phyloP scores from a whole-genome alignment of 1,140 invertebrate species.

The Heliconius hermathena region DNA sequence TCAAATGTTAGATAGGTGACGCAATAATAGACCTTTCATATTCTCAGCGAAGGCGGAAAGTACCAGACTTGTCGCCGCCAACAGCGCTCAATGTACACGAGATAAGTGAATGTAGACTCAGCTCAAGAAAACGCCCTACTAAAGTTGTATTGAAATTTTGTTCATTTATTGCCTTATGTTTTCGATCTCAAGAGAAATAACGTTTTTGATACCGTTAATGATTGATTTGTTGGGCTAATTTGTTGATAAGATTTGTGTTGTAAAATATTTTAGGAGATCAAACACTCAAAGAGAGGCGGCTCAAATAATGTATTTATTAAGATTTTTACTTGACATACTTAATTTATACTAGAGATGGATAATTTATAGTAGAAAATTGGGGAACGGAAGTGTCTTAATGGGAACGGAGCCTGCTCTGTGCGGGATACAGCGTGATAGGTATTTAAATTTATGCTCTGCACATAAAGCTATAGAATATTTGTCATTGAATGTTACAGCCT shows the following conservation, averaged over 20 bases:
- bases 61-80: conserved; percentile 37
- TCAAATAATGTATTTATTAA: too few relatives aligned
- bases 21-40: conserved; percentile 37
- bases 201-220: not conserved
- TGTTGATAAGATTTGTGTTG: not conserved
- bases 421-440: too few relatives aligned
- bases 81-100: conserved; percentile 21
- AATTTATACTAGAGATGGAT: too few relatives aligned
- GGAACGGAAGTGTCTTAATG: too few relatives aligned
- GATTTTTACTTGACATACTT: too few relatives aligned
- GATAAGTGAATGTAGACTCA: conserved; percentile 19
- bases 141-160: not conserved
- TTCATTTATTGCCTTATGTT: conserved; percentile 6
- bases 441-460: not conserved
- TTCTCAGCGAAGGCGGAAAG: conserved; percentile 27
- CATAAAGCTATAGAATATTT: not conserved
- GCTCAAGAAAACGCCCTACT: not conserved
- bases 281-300: too few relatives aligned
- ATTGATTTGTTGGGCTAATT: not conserved
- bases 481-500: not conserved
- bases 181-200: not conserved
- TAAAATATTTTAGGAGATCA: too few relatives aligned
- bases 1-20: conserved; percentile 28
- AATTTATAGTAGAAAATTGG: too few relatives aligned
- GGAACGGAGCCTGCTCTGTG: too few relatives aligned